These are phyloP conservation scores for Artibeus lituratus DNA, from an alignment of 2,797 vertebrate genomes.

Conservation along the genomic window DNA sequence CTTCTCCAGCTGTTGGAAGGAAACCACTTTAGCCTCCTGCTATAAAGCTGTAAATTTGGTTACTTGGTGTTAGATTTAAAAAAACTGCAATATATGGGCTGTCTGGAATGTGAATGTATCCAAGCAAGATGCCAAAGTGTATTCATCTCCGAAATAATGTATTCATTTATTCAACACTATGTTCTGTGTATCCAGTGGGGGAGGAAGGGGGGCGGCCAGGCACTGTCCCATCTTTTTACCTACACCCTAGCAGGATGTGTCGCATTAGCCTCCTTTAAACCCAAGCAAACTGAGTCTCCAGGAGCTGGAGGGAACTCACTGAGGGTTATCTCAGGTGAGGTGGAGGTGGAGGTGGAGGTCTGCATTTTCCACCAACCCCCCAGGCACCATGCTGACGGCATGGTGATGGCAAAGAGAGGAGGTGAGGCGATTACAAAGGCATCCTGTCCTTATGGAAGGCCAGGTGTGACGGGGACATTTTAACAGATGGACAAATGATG, in stretches of 20 bases:
- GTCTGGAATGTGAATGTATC: constrained; percentile 28
- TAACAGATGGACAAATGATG: background rate
- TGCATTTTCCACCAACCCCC: background rate
- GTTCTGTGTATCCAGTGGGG: background rate
- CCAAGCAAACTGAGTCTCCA: background rate
- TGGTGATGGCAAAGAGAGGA: background rate
- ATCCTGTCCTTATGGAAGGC: background rate
- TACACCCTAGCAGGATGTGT: background rate
- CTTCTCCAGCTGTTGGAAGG: background rate
- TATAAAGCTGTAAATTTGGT: constrained; percentile 25
- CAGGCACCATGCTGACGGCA: background rate
- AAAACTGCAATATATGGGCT: constrained; percentile 11
- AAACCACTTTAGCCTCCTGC: constrained; percentile 21
- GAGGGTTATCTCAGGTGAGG: background rate
- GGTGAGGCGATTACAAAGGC: background rate
- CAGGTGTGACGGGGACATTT: background rate
- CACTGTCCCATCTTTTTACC: background rate
- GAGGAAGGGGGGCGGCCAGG: background rate
- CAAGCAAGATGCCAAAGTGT: constrained; percentile 32
- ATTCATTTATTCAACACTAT: constrained; percentile 32
- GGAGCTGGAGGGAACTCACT: background rate
- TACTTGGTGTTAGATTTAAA: background rate
- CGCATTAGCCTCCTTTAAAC: background rate
- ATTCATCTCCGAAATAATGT: constrained; percentile 50
- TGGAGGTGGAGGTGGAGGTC: background rate